phyloP scores from a whole-genome alignment of 2,113 vertebrate species.

The Cyanoderma ruficeps region DNA sequence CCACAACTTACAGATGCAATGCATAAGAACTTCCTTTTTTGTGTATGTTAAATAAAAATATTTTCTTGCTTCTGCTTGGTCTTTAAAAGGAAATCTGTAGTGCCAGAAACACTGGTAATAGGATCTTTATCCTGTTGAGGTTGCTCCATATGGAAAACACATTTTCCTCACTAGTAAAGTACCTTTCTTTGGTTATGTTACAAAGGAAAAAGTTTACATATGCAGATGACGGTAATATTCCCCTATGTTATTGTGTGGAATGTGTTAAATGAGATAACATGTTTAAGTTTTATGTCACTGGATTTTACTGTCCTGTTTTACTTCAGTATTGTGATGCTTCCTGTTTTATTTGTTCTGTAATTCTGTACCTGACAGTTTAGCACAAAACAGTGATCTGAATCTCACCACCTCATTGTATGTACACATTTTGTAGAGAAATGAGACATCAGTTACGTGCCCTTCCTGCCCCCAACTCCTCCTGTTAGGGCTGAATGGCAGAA shows the following conservation, averaged over 20 bases:
- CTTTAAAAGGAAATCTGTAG: background rate
- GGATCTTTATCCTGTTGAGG: slow-evolving; percentile 6
- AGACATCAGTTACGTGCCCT: background rate
- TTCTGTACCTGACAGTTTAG: background rate
- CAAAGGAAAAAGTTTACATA: slow-evolving; percentile 48
- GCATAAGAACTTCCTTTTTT: background rate
- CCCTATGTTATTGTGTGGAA: slow-evolving; percentile 1
- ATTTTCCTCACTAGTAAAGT: background rate
- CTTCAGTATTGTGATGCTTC: slow-evolving; percentile 67
- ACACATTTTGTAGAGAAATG: slow-evolving; percentile 24
- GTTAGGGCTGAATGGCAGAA: slow-evolving; percentile 24
- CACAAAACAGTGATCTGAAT: background rate
- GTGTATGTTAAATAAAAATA: background rate
- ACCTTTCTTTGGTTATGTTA: slow-evolving; percentile 13
- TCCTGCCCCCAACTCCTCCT: background rate
- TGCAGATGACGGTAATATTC: slow-evolving; percentile 66
- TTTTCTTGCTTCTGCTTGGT: slow-evolving; percentile 38
- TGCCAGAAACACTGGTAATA: background rate
- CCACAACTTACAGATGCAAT: background rate
- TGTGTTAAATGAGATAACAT: slow-evolving; percentile 7
- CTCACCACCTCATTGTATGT: background rate
- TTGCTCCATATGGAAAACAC: background rate
- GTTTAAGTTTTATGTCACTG: slow-evolving; percentile 49
- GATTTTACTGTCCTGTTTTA: slow-evolving; percentile 42
- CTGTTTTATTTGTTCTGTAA: slow-evolving; percentile 40